Base-by-base conservation (phyloP, 1,140 invertebrate species). In the Sipha flava region DNA sequence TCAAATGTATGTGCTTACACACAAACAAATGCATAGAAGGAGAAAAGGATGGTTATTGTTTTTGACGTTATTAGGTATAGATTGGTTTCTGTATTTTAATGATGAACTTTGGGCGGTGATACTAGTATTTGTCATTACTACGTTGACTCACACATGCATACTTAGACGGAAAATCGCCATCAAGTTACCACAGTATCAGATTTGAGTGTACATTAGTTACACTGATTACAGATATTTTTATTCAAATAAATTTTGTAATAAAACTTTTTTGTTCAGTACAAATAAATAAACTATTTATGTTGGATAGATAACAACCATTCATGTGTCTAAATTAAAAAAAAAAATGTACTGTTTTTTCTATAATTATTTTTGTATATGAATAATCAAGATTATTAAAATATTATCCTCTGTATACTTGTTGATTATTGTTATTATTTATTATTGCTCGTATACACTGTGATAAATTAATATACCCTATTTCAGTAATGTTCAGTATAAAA, bases 121-220 rank as follows among this genome's bases (percentile, higher is more conserved):
- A 43, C 23, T 77, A 43, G 73, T 77, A 1, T 57, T 26, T 59
- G 14, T 26, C 7, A 43, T 77, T 18, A 77, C 52, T 59, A 57
- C 52, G 23, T 18, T 59, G 21, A 77, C 73, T 29, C 73, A 77
- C 43, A 47, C 26, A n/a, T 59, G 73, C 37, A 77, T 77, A 77
- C 52, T 77, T 16, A 43, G 21, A 57, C 73, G 73, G 0, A 77
- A 77, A 77, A 77, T 77, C 43, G 73, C 34, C 34, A 45, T 40
- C 26, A 77, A 77, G 37, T 77, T 77, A 59, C 73, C 73, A 57
- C 73, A 77, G 43, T 77, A 77, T 77, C 73, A 77, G 21, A 77
- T 77, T 26, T 77, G 6, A 77, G 10, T 9, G 9, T 23, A 7
- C 7, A 23, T 75, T 18, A n/a, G 59, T n/a, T n/a, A n/a, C n/a